Conservation (phyloP, 1,140 invertebrate species). For the Vollenhovia emeryi region DNA sequence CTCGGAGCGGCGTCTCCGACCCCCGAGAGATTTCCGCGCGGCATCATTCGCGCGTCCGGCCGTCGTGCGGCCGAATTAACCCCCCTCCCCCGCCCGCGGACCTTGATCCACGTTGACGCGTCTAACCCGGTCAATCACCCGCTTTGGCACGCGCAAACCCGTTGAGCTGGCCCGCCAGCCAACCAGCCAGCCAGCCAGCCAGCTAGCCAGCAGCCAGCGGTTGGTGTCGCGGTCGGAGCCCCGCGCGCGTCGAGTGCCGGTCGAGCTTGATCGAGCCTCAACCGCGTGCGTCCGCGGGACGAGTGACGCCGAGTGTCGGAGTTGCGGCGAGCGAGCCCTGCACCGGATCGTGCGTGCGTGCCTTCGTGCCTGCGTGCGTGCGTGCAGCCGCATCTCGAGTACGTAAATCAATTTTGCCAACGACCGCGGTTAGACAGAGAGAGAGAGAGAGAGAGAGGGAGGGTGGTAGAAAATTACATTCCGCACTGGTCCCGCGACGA, state of each 20-base stretch:
- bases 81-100: background rate
- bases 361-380: background rate
- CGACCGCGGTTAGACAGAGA: no score
- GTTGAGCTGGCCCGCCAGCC: constrained; percentile 28
- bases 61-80: background rate
- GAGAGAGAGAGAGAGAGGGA: no score
- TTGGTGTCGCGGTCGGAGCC: constrained; percentile 37
- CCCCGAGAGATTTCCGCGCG: background rate
- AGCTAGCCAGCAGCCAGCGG: constrained; percentile 20
- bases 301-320: constrained; percentile 17
- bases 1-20: background rate
- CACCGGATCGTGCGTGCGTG: no score
- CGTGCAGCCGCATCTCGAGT: background rate
- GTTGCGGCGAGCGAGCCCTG: background rate
- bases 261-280: constrained; percentile 23
- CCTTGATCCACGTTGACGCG: constrained; percentile 58
- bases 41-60: background rate
- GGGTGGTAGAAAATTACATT: constrained; percentile 28
- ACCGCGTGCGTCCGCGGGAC: constrained; percentile 2
- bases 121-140: constrained; percentile 56
- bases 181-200: constrained; percentile 12
- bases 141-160: constrained; percentile 52
- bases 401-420: constrained; percentile 11
- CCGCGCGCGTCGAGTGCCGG: constrained; percentile 43
- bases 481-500: constrained; percentile 14